Evolutionary conservation across 1,140 invertebrate genomes (phyloP).

Genomic region (Drosophila ohnishii): DNA sequence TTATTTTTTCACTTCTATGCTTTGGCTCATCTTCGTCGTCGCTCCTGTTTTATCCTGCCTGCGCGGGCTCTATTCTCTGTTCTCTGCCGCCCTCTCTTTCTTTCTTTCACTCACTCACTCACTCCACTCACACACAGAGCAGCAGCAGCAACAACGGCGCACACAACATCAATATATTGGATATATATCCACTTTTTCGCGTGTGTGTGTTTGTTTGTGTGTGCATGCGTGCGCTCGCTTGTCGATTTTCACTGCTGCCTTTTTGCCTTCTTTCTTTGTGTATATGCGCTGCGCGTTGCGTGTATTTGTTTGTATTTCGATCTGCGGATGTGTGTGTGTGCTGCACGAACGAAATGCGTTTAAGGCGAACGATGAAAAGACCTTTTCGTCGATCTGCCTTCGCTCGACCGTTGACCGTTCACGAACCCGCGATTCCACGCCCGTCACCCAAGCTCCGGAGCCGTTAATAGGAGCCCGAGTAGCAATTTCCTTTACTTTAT

Average conservation of each 20-base stretch:
- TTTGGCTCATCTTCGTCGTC: constrained; percentile 69
- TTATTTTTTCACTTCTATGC: constrained; percentile 73
- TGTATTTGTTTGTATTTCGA: constrained; percentile 32
- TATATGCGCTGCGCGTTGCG: constrained; percentile 51
- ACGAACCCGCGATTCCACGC: constrained; percentile 51
- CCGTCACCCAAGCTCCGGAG: constrained; percentile 37
- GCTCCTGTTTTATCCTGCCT: constrained; percentile 69
- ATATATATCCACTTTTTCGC: constrained; percentile 63
- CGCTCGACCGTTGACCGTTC: constrained; percentile 29
- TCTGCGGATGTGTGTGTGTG: constrained; percentile 23
- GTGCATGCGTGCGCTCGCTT: constrained; percentile 44
- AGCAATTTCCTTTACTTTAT: constrained; percentile 62
- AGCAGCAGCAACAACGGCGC: constrained; percentile 59
- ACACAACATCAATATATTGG: constrained; percentile 73
- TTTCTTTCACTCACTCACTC: constrained; percentile 40
- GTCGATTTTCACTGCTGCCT: constrained; percentile 57
- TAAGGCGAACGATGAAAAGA: constrained; percentile 70
- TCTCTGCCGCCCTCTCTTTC: constrained; percentile 35
- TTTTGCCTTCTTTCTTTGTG: constrained; percentile 57
- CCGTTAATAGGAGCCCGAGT: constrained; percentile 44
- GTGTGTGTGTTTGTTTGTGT: constrained; percentile 50
- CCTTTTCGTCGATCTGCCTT: constrained; percentile 30
- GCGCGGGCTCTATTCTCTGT: constrained; percentile 47
- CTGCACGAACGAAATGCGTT: constrained; percentile 69
- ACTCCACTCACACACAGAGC: constrained; percentile 29